Base-by-base conservation (phyloP, 2,113 vertebrate genomes). In the Neotoma lepida region DNA sequence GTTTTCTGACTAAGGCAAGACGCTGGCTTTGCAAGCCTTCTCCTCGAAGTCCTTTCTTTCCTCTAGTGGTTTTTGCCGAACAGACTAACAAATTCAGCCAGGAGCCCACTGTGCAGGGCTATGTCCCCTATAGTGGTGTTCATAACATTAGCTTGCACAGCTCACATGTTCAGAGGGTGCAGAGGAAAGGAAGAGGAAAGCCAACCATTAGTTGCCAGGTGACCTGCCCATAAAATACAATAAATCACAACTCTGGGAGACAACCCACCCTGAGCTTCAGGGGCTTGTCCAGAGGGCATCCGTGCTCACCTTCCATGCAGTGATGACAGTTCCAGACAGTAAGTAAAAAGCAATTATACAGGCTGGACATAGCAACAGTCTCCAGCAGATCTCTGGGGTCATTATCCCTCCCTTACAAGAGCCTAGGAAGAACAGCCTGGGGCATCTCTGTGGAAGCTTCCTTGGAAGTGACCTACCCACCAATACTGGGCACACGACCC, bases 191-290 rank as follows among this genome's bases (percentile, higher is more conserved):
- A 0, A 63, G 86, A 24, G 28, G 18, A 68, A 35, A 63, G 54
- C 44, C 5, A 22, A n/a, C 10, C 12, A 49, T 4, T 33, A 51
- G 44, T 33, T 41, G 4, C 66, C 26, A 89, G 35, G 18, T 64
- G 9, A 13, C 22, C 1, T 44, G 12, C 9, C 71, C 35, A 71
- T 3, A 77, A 64, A 44, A 9, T 12, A 70, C 28, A 35, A 26
- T 1, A 12, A 22, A 17, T 56, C 56, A 51, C 33, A 15, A 39
- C 13, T 63, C 64, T 4, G 39, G 14, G 8, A 46, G 26, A 66
- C 1, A 3, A 6, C 66, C 33, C 12, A 41, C 6, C 3, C 33
- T 49, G 5, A 35, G 15, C 46, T 18, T 4, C 26, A 10, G 0
- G 9, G 22, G 24, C 28, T 41, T 71, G 3, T 26, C 12, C 7